phyloP scores from a whole-genome alignment of 2,888 invertebrate species.

The Thysanoteuthis rhombus region DNA sequence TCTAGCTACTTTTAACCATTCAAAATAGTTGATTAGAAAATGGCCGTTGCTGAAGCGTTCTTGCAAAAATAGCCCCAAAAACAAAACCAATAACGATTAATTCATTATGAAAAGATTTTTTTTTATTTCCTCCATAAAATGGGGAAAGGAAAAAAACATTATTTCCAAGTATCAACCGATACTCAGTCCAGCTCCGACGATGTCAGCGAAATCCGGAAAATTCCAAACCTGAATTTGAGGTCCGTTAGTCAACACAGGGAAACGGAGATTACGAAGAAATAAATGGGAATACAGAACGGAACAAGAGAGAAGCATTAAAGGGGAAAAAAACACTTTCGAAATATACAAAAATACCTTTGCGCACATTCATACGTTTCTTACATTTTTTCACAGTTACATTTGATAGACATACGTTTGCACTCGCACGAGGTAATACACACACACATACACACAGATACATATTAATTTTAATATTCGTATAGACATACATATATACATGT shows the following conservation, averaged over 20 bases:
- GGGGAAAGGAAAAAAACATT: background rate
- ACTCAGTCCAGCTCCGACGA: background rate
- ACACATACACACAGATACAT: background rate
- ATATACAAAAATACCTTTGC: background rate
- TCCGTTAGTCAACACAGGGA: background rate
- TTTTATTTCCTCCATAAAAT: background rate
- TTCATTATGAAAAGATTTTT: background rate
- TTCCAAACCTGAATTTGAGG: background rate
- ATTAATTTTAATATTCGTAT: background rate
- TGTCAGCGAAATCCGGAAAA: background rate
- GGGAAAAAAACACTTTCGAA: background rate
- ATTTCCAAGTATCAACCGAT: background rate
- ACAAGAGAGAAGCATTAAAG: background rate
- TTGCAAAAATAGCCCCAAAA: no score
- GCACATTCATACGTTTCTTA: background rate
- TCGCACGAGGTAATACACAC: background rate
- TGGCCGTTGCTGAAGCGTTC: no score
- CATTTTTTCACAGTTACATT: background rate
- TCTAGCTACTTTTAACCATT: no score
- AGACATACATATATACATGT: background rate
- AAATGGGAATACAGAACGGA: background rate
- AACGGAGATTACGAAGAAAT: background rate
- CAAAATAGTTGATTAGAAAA: no score
- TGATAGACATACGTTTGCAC: background rate
- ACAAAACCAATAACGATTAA: no score